These are phyloP conservation scores for Calliopsis andreniformis DNA, from an alignment of 1,140 invertebrate species.

Conservation along the genomic window DNA sequence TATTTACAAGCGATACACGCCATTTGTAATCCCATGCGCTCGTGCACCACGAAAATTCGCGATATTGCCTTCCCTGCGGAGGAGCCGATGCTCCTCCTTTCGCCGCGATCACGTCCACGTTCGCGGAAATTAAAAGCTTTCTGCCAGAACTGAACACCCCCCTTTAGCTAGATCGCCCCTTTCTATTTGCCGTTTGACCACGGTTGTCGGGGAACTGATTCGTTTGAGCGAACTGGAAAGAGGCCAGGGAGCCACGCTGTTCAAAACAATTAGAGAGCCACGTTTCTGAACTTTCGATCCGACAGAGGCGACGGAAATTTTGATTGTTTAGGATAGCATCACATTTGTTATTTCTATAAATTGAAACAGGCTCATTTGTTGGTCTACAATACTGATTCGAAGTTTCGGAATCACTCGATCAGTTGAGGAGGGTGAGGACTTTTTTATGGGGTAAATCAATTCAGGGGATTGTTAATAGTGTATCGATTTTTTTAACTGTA, in stretches of 20 bases:
- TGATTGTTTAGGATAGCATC: no score
- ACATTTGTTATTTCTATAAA: no score
- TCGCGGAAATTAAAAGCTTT: slow-evolving; percentile 58
- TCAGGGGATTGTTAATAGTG: no score
- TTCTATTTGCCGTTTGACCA: slow-evolving; percentile 10
- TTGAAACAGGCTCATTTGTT: no score
- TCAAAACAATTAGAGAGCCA: no score
- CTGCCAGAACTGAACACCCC: slow-evolving; percentile 5
- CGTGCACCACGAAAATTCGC: slow-evolving; percentile 34
- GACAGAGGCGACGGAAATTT: no score
- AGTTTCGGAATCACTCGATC: no score
- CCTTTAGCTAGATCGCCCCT: slow-evolving; percentile 19
- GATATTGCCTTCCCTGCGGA: slow-evolving; percentile 42
- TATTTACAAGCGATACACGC: slow-evolving; percentile 30
- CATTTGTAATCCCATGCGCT: slow-evolving; percentile 50
- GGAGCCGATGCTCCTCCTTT: slow-evolving; percentile 11
- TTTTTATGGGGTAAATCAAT: no score
- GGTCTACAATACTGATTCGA: no score
- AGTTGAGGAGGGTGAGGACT: no score
- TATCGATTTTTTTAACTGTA: no score
- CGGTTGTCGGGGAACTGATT: background rate
- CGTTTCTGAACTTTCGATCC: no score
- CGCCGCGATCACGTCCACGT: slow-evolving; percentile 3
- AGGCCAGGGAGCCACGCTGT: background rate
- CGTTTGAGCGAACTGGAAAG: background rate